These are phyloP conservation scores for Drosophila littoralis DNA, from an alignment of 1,140 invertebrate species.

Conservation along the genomic window DNA sequence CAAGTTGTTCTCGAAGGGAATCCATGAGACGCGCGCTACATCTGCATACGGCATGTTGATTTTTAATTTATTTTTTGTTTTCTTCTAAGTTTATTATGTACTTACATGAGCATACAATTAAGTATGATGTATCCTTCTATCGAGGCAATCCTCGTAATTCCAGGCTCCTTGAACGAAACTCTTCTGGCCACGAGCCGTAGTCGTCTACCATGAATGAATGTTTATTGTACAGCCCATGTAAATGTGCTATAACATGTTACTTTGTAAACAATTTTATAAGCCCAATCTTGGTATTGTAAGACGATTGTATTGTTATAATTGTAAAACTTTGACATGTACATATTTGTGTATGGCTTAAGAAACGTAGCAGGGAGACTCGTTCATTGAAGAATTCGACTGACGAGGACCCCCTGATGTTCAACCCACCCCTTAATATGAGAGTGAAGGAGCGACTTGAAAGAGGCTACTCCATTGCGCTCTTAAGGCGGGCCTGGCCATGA, in stretches of 20 bases:
- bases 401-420: constrained; percentile 20
- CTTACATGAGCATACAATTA: constrained; percentile 23
- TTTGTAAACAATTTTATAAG: constrained; percentile 24
- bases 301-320: constrained; percentile 44
- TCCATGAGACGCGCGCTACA: constrained; percentile 77
- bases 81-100: constrained; percentile 22
- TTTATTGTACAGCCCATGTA: constrained; percentile 11
- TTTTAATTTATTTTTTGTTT: constrained; percentile 25
- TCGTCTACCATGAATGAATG: not conserved
- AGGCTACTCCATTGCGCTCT: constrained; percentile 8
- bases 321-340: constrained; percentile 49
- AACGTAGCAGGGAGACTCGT: constrained; percentile 11
- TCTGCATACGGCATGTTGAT: constrained; percentile 37
- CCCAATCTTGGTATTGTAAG: constrained; percentile 31
- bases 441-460: constrained; percentile 26
- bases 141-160: not conserved
- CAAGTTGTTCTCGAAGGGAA: constrained; percentile 76
- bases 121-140: constrained; percentile 22
- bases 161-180: not conserved
- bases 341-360: constrained; percentile 22
- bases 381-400: constrained; percentile 5
- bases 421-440: constrained; percentile 1
- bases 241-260: constrained; percentile 17
- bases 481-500: constrained; percentile 9
- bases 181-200: constrained; percentile 19